Evolutionary conservation across 2,113 vertebrate genomes (phyloP), one percentile per base, ranked within the genome.

Genomic region (Phoxinus phoxinus): DNA sequence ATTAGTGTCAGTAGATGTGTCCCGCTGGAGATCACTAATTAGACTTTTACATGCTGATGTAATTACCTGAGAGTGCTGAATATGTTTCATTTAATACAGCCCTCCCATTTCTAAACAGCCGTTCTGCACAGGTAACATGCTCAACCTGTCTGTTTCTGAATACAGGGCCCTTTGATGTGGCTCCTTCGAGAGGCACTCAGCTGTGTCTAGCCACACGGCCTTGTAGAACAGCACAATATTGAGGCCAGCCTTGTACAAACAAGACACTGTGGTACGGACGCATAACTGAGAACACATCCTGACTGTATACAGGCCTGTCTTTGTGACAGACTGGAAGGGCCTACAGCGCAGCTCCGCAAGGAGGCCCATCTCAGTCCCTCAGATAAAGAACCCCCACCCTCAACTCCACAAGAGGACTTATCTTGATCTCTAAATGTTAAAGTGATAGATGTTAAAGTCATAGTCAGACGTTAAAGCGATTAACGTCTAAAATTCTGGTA

Each of bases 1-100:
- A 95, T 93, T 92, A 94, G 93, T 93, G 89, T 92, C 86, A 93
- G 95, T 93, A 94, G 94, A 92, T 91, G 93, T 93, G 91, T 95
- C 94, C 93, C 94, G 90, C 87, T 90, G 93, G 94, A 95, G 94
- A 93, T 91, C 91, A 94, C 86, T 94, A 95, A 96, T 96, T 96
- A 95, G 90, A 89, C 93, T 95, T 95, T 94, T 94, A 94, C 91
- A 92, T 93, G 94, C 94, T 95, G 89, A 92, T 94, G 88, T 95
- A 95, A 96, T 96, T 95, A 96, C 84, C 88, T 90, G 85, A 85
- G 80, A 81, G 89, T 61, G 51, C 85, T 71, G 84, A 90, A 88
- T 85, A 88, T 86, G 82, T 91, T 89, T 91, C 87, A 90, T 91
- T 91, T 89, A 89, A 87, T 83, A 63, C 76, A 21, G 84, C 72